Conservation (phyloP, 2,888 invertebrate species). For the Therioaphis trifolii region DNA sequence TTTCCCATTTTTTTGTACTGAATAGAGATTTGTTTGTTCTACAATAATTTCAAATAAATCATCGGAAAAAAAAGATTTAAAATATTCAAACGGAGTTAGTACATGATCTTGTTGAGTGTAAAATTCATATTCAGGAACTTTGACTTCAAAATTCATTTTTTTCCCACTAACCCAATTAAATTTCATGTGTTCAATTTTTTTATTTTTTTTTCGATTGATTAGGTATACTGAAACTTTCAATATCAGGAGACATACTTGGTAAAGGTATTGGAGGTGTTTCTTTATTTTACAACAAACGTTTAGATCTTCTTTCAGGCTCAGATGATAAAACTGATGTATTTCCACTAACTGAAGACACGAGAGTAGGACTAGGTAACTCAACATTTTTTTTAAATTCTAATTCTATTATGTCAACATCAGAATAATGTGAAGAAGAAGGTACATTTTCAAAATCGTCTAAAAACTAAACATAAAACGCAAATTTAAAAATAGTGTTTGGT, state of each 20-base stretch:
- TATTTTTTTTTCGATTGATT: not conserved
- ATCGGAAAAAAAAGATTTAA: constrained; percentile 49
- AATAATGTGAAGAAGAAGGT: not conserved
- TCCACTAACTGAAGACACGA: not conserved
- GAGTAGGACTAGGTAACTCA: not conserved
- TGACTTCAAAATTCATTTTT: constrained; percentile 31
- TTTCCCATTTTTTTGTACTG: constrained; percentile 28
- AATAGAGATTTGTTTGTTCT: constrained; percentile 62
- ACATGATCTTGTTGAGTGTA: constrained; percentile 21
- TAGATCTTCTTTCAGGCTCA: not conserved
- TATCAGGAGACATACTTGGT: not conserved
- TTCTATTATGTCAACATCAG: not conserved
- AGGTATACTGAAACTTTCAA: not conserved
- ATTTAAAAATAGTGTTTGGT: not conserved
- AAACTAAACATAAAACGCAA: not conserved
- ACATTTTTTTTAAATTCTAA: not conserved
- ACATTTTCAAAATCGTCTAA: not conserved
- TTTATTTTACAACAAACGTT: not conserved
- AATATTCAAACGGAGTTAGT: constrained; percentile 50
- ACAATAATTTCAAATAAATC: constrained; percentile 51
- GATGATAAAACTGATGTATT: not conserved
- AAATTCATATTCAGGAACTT: constrained; percentile 23
- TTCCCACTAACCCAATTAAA: not conserved
- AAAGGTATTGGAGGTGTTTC: constrained; percentile 17
- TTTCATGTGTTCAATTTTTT: constrained; percentile 3